Evolutionary conservation across 2,888 invertebrate species (phyloP).

Genomic region (Cactoblastis cactorum): DNA sequence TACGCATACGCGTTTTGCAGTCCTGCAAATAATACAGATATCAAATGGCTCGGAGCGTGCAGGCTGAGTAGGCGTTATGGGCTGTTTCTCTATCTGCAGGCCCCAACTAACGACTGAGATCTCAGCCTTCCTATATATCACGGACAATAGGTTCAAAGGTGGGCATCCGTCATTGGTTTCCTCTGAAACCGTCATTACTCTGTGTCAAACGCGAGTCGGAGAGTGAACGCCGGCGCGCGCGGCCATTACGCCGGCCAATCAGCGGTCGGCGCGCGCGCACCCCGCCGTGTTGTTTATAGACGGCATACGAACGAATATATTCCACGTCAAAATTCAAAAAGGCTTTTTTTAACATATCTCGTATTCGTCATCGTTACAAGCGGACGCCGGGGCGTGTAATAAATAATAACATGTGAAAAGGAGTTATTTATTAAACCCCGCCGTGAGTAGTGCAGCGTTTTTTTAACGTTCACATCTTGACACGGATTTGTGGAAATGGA

Average conservation of each 20-base stretch:
- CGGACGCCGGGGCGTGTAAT: conserved; percentile 47
- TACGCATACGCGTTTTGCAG: background rate
- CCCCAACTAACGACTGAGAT: conserved; percentile 8
- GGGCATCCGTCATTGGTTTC: conserved; percentile 74
- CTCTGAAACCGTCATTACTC: conserved; percentile 61
- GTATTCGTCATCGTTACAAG: conserved; percentile 75
- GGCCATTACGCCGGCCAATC: conserved; percentile 66
- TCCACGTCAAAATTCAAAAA: conserved; percentile 66
- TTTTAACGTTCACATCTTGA: conserved; percentile 55
- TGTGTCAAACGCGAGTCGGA: conserved; percentile 51
- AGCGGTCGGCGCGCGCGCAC: conserved; percentile 61
- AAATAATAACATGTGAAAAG: conserved; percentile 66
- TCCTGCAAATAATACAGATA: background rate
- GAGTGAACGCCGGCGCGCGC: conserved; percentile 53
- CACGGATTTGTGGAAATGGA: conserved; percentile 71
- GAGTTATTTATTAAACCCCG: conserved; percentile 59
- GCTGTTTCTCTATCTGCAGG: conserved; percentile 1
- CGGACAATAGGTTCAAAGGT: conserved; percentile 68
- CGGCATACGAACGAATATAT: conserved; percentile 67
- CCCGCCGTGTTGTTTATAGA: conserved; percentile 72
- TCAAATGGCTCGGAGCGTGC: background rate
- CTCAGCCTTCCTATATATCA: conserved; percentile 40
- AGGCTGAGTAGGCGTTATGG: conserved; percentile 2
- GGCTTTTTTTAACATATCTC: conserved; percentile 70
- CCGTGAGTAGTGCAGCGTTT: conserved; percentile 45